phyloP scores from a whole-genome alignment of 2,888 invertebrate species.

The Thymelicus acteon region DNA sequence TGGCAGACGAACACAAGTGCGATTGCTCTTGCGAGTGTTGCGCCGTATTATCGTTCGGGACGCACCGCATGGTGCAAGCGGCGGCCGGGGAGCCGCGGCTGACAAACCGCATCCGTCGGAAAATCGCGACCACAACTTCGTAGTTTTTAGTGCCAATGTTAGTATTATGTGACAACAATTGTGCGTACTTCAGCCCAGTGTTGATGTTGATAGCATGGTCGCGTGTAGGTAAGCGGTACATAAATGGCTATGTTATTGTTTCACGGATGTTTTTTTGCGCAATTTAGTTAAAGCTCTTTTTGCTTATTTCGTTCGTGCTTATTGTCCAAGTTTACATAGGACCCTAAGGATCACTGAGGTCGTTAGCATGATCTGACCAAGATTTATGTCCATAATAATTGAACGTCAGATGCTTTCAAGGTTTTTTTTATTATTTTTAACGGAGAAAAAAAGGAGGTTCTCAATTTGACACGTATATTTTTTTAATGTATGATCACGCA shows the following conservation, averaged over 20 bases:
- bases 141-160: slow-evolving; percentile 53
- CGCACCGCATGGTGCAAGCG: slow-evolving; percentile 51
- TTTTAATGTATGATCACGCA: no score
- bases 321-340: no score
- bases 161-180: slow-evolving; percentile 45
- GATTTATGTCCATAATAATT: no score
- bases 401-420: no score
- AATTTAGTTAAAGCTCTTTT: not conserved
- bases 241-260: slow-evolving; percentile 33
- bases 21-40: slow-evolving; percentile 43
- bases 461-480: no score
- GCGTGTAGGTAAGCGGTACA: slow-evolving; percentile 59
- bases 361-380: no score
- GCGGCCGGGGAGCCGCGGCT: slow-evolving; percentile 51
- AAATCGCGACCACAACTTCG: slow-evolving; percentile 52
- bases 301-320: no score
- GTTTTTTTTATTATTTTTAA: no score
- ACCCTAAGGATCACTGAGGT: no score
- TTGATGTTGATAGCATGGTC: slow-evolving; percentile 53
- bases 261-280: not conserved
- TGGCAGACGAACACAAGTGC: slow-evolving; percentile 44
- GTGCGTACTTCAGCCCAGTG: slow-evolving; percentile 49
- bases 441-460: no score
- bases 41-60: slow-evolving; percentile 60
- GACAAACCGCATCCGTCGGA: slow-evolving; percentile 52